A percentile compares a stretch with the other conserved stretches of the same genome.
Evolutionary conservation across 1,140 invertebrate genomes (phyloP).

Genomic region (Nautilus pompilius): DNA sequence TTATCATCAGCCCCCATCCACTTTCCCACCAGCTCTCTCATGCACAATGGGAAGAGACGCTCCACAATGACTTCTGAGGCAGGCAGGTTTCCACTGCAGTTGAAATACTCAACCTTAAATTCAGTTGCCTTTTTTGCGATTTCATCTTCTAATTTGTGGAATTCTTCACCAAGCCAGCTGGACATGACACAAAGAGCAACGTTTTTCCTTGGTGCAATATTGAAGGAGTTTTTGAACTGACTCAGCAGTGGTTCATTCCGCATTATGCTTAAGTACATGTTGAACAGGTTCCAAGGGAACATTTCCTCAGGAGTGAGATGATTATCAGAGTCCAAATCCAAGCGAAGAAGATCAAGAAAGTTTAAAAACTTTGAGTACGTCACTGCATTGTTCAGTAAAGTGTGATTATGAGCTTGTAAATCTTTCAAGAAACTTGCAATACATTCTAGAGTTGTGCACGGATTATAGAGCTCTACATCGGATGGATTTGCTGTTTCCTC

Average conservation of each 20-base stretch:
- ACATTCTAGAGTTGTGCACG: no score
- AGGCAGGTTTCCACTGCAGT: slow-evolving; percentile 35
- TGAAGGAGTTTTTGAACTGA: slow-evolving; percentile 9
- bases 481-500: no score
- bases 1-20: no score
- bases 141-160: slow-evolving; percentile 15
- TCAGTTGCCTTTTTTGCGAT: slow-evolving; percentile 21
- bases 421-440: no score
- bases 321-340: no score
- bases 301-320: slow-evolving; percentile 2
- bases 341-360: not conserved
- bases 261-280: no score
- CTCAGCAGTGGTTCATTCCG: not conserved
- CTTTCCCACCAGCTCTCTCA: slow-evolving; percentile 23
- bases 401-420: no score
- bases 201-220: slow-evolving; percentile 14
- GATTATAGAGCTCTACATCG: no score
- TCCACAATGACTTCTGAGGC: slow-evolving; percentile 23
- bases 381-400: no score
- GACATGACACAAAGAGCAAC: slow-evolving; percentile 20
- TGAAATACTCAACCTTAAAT: slow-evolving; percentile 33
- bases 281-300: slow-evolving; percentile 3
- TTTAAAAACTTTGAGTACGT: no score
- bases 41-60: slow-evolving; percentile 35
- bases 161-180: slow-evolving; percentile 32